Evolutionary conservation across 2,888 invertebrate species (phyloP), one percentile per base, ranked within the genome.

Genomic region (Pantelozetes paolii): DNA sequence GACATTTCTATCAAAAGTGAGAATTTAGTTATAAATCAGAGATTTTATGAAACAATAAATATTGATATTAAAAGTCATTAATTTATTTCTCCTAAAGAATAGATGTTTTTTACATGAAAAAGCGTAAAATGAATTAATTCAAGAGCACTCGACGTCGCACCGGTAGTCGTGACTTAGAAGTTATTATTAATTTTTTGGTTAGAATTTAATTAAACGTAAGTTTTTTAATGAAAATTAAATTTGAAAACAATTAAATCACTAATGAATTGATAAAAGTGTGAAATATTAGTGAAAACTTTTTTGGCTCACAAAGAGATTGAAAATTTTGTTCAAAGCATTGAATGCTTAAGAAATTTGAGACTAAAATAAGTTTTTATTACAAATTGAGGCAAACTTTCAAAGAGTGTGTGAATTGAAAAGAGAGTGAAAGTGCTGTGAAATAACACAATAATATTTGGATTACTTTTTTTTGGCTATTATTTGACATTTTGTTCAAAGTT

Each of bases 111-210:
- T 50, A 20, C 20, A 20, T 50, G 50, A 3, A 20, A 50, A 50
- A 50, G n/a, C 9, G 57, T 26, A 18, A 57, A 57, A 30, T 57
- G 57, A 26, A 57, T 57, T 57, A 57, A 57, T 57, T 57, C 57
- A 57, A 57, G 57, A 57, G 57, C 57, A 57, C 57, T 20, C 28
- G 57, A 26, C 57, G 28, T 57, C 57, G 28, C 57, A n/a, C n/a
- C 11, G 26, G 57, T 2, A 28, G 26, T 57, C 57, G 57, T 57
- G 57, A 57, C 57, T 57, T 28, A 28, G 57, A 28, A 57, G 57
- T 28, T 57, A 57, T 57, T 57, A 57, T 57, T 57, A 57, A 28
- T 57, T 57, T 57, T 28, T 5, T 20, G n/a, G n/a, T n/a, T n/a
- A 18, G 3, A 48, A 57, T 57, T 57, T 28, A 57, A 57, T 57